These are phyloP conservation scores for Menidia beryllina DNA, from an alignment of 2,113 vertebrate species.

Conservation along the genomic window DNA sequence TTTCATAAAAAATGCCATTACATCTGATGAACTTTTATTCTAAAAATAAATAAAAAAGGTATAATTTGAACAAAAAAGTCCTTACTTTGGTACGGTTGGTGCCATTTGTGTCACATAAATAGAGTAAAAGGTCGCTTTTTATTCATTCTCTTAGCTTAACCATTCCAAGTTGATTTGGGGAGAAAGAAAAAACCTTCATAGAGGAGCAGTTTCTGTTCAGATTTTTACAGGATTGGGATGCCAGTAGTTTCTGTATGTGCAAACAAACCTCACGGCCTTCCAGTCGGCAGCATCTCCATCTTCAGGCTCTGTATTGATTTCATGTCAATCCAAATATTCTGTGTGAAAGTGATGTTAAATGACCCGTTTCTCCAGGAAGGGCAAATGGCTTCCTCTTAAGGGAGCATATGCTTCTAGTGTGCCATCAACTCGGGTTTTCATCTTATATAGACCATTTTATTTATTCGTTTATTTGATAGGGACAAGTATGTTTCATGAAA, in stretches of 20 bases:
- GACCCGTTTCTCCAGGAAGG: slow-evolving; percentile 47
- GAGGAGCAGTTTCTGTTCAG: neutral
- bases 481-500: too few species aligned
- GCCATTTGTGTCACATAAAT: too few species aligned
- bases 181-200: neutral
- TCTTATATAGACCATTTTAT: neutral
- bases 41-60: neutral
- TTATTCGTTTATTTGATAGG: too few species aligned
- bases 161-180: neutral
- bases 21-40: too few species aligned
- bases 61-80: too few species aligned
- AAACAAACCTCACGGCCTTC: neutral
- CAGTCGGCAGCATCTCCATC: slow-evolving; percentile 12
- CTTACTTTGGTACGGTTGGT: too few species aligned
- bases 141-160: neutral
- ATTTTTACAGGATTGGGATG: neutral
- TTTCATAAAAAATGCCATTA: too few species aligned
- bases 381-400: slow-evolving; percentile 20
- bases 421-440: neutral
- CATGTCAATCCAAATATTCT: slow-evolving; percentile 68
- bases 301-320: slow-evolving; percentile 68
- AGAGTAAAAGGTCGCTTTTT: neutral
- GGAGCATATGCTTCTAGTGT: slow-evolving; percentile 1
- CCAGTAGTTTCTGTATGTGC: neutral
- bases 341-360: slow-evolving; percentile 46